Evolutionary conservation across 2,888 invertebrate species (phyloP).

Genomic region (Sclerodermus sp.): DNA sequence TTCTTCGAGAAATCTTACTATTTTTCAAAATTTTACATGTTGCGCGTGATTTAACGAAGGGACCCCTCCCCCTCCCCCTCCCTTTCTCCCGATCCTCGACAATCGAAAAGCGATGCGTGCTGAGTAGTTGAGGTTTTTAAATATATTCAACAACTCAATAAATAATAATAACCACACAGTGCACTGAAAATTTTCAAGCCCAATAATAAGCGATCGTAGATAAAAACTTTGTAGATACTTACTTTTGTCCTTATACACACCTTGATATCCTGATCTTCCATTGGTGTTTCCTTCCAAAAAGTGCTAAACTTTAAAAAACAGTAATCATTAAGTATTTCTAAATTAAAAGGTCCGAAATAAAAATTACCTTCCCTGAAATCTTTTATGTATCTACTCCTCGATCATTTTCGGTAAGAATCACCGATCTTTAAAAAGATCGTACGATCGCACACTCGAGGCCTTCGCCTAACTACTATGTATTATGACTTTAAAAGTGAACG

Average conservation of each 20-base stretch:
- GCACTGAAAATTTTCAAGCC: neutral
- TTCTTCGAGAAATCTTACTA: conserved; percentile 43
- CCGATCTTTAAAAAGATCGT: conserved; percentile 25
- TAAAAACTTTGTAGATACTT: neutral
- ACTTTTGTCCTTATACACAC: too few relatives aligned
- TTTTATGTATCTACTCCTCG: conserved; percentile 8
- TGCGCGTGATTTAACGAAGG: conserved; percentile 35
- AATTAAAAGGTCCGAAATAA: too few relatives aligned
- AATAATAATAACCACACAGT: neutral
- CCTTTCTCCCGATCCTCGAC: conserved; percentile 25
- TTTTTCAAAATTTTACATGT: conserved; percentile 54
- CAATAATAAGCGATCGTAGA: neutral
- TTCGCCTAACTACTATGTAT: conserved; percentile 24
- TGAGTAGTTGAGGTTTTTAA: conserved; percentile 11
- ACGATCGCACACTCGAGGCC: conserved; percentile 37
- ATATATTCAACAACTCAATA: too few relatives aligned
- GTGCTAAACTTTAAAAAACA: too few relatives aligned
- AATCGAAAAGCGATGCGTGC: conserved; percentile 27
- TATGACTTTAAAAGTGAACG: too few relatives aligned
- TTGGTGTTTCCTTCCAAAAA: conserved; percentile 17
- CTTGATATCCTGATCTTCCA: conserved; percentile 16
- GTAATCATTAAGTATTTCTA: too few relatives aligned
- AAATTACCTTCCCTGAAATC: neutral
- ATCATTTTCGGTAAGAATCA: conserved; percentile 15
- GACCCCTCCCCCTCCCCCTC: conserved; percentile 13